Evolutionary conservation across 1,140 invertebrate genomes (phyloP).

Genomic region (Drosophila sp.): DNA sequence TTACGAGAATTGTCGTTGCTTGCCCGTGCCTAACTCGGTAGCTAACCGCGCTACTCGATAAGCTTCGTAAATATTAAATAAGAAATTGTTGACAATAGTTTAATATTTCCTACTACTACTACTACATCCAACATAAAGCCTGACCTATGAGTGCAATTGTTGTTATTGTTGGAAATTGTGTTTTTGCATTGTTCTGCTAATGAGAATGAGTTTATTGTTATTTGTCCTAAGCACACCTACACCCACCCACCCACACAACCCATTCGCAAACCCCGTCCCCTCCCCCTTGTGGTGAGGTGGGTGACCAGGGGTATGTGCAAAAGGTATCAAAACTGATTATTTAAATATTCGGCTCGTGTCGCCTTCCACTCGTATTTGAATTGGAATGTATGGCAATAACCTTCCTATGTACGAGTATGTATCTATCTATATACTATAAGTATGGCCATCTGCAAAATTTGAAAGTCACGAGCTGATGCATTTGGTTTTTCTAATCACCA

Average conservation of each 20-base stretch:
- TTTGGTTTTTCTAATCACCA: constrained; percentile 13
- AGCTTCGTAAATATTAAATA: constrained; percentile 64
- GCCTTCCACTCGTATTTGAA: constrained; percentile 2
- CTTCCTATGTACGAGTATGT: constrained; percentile 2
- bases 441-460: constrained; percentile 8
- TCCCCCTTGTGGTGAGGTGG: neutral
- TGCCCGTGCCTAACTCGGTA: constrained; percentile 38
- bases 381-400: constrained; percentile 13
- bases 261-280: neutral
- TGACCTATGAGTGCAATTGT: constrained; percentile 15
- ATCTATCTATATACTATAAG: neutral
- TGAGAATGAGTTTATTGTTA: constrained; percentile 51
- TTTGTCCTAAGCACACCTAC: constrained; percentile 23
- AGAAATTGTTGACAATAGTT: constrained; percentile 58
- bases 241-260: constrained; percentile 14
- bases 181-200: constrained; percentile 55
- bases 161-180: constrained; percentile 24
- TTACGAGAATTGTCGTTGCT: constrained; percentile 24
- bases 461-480: constrained; percentile 3
- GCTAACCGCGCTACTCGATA: constrained; percentile 46
- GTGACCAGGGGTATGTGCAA: neutral
- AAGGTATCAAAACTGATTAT: constrained; percentile 9
- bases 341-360: constrained; percentile 58
- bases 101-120: constrained; percentile 46
- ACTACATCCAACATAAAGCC: neutral